Evolutionary conservation across 2,113 vertebrate species (phyloP).

Genomic region (Cacatua alba): DNA sequence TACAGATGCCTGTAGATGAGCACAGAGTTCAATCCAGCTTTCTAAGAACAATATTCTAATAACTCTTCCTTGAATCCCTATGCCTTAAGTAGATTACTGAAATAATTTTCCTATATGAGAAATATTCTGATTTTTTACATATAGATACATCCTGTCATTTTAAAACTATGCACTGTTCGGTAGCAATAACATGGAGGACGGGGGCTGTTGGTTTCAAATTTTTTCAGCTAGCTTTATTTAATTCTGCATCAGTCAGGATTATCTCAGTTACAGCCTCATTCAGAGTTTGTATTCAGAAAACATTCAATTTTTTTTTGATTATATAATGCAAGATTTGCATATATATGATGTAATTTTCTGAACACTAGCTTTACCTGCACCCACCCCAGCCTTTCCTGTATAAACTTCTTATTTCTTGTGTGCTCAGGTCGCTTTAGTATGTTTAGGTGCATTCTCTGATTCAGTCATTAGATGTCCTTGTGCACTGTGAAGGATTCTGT

Average conservation of each 20-base stretch:
- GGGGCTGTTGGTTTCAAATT: not conserved
- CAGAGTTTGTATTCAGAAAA: not conserved
- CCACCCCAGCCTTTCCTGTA: not conserved
- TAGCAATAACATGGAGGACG: not conserved
- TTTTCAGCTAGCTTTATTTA: not conserved
- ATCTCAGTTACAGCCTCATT: not conserved
- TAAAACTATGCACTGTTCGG: not conserved
- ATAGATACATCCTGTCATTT: not conserved
- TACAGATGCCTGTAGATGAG: not conserved
- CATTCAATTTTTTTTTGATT: not conserved
- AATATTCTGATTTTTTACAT: not conserved
- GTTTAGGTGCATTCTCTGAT: not conserved
- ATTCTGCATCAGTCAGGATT: not conserved
- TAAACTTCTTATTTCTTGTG: not conserved
- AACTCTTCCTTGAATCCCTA: not conserved
- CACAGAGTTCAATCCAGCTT: not conserved
- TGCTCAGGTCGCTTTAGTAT: not conserved
- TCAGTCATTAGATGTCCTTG: conserved; percentile 47
- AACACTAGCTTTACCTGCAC: not conserved
- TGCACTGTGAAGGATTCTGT: not conserved
- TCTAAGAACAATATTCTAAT: not conserved
- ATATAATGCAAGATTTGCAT: not conserved
- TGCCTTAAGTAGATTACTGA: not conserved
- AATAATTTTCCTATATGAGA: not conserved
- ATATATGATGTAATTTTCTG: not conserved